A percentile compares a stretch with the other conserved stretches of the same genome.
Conservation (phyloP, 2,888 invertebrate genomes). For the Petrolisthes cinctipes region DNA sequence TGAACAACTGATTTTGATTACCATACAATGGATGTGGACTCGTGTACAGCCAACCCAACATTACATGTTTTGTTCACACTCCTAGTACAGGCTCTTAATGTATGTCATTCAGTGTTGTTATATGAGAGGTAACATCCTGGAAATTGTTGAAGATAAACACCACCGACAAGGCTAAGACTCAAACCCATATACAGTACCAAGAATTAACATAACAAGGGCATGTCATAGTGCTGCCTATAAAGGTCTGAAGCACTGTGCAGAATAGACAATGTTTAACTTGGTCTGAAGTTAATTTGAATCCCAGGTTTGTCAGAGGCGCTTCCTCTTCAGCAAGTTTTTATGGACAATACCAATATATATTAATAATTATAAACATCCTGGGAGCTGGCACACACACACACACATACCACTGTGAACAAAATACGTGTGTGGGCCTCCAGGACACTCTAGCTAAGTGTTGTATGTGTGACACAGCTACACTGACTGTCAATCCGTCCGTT, state of each 20-base stretch:
- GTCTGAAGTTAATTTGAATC: no score
- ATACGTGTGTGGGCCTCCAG: slow-evolving; percentile 31
- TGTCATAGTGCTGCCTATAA: no score
- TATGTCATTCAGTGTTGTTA: slow-evolving; percentile 47
- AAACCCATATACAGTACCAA: not conserved
- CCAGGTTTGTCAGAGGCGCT: no score
- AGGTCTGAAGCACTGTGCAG: no score
- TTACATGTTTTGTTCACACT: slow-evolving; percentile 17
- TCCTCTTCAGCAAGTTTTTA: no score
- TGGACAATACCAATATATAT: no score
- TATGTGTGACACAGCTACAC: slow-evolving; percentile 52
- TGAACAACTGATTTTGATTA: not conserved
- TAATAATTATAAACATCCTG: no score
- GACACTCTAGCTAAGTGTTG: slow-evolving; percentile 37
- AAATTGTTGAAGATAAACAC: not conserved
- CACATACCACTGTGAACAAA: not conserved
- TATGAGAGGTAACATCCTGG: slow-evolving; percentile 9
- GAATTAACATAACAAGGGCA: slow-evolving; percentile 4
- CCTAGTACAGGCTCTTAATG: slow-evolving; percentile 8
- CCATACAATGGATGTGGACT: not conserved
- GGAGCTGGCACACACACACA: no score
- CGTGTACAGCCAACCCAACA: not conserved
- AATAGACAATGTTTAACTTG: no score
- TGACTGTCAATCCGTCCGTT: slow-evolving; percentile 60
- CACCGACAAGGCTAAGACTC: no score